Evolutionary conservation across 2,888 invertebrate species (phyloP).

Genomic region (Cryptophagus acutangulus): DNA sequence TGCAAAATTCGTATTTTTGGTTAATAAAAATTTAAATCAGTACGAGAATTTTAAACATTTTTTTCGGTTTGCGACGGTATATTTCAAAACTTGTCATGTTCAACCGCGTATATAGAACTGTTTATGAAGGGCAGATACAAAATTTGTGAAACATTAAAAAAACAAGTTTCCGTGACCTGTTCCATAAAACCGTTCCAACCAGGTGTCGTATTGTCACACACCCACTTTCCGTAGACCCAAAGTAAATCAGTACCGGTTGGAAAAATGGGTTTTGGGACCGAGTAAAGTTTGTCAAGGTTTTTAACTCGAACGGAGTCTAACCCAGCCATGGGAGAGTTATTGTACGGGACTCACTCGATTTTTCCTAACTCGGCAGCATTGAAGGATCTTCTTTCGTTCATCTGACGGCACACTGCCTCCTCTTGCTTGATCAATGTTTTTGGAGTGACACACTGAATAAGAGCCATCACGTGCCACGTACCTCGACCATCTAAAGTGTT

Average conservation of each 20-base stretch:
- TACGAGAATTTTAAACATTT: too few species aligned
- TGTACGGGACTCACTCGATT: constrained; percentile 3
- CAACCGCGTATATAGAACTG: too few species aligned
- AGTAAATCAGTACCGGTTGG: constrained; percentile 10
- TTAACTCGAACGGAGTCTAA: background rate
- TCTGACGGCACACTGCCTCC: constrained; percentile 9
- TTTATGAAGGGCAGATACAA: constrained; percentile 38
- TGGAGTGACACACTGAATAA: constrained; percentile 18
- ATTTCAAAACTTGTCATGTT: too few species aligned
- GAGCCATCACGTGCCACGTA: constrained; percentile 26
- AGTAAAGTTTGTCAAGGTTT: background rate
- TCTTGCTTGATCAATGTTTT: constrained; percentile 7
- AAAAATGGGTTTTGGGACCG: background rate
- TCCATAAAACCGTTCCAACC: constrained; percentile 37
- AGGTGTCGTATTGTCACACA: constrained; percentile 9
- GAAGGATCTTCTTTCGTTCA: background rate
- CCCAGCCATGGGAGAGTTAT: background rate
- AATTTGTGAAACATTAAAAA: constrained; percentile 30
- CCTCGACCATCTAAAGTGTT: constrained; percentile 22
- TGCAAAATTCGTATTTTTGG: too few species aligned
- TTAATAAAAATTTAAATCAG: too few species aligned
- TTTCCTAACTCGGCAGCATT: constrained; percentile 6
- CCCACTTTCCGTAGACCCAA: constrained; percentile 19
- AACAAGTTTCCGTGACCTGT: constrained; percentile 19
- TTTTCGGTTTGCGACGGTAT: too few species aligned